phyloP scores from a whole-genome alignment of 2,888 invertebrate genomes.

The Drosophila affinis region DNA sequence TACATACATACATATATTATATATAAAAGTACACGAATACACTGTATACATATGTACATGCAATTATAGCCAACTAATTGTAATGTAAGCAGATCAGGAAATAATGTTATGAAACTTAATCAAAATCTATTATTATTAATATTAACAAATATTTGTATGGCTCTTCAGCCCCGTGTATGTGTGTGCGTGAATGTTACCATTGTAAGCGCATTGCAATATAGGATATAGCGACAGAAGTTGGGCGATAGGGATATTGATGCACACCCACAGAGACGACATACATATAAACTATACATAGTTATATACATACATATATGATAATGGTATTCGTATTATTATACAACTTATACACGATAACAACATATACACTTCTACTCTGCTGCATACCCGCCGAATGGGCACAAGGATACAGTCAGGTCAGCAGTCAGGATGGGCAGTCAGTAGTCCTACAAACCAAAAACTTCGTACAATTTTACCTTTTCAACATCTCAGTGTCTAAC shows the following conservation, averaged over 20 bases:
- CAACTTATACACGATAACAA: slow-evolving; percentile 37
- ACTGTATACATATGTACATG: slow-evolving; percentile 11
- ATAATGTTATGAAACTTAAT: slow-evolving; percentile 49
- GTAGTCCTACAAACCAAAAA: slow-evolving; percentile 40
- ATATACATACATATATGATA: slow-evolving; percentile 27
- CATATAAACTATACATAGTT: slow-evolving; percentile 31
- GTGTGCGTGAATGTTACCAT: slow-evolving; percentile 24
- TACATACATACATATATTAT: background rate
- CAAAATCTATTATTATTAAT: slow-evolving; percentile 47
- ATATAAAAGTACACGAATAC: slow-evolving; percentile 19
- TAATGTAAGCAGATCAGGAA: slow-evolving; percentile 40
- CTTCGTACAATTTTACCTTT: slow-evolving; percentile 79
- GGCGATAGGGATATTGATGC: slow-evolving; percentile 26
- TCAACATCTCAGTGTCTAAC: slow-evolving; percentile 80
- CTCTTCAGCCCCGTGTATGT: slow-evolving; percentile 25
- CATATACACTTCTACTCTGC: slow-evolving; percentile 41
- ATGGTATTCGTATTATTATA: slow-evolving; percentile 54
- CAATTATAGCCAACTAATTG: slow-evolving; percentile 57
- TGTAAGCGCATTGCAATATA: slow-evolving; percentile 37
- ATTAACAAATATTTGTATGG: slow-evolving; percentile 54
- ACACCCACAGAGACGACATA: slow-evolving; percentile 26
- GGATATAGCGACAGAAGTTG: slow-evolving; percentile 18
- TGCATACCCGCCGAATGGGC: slow-evolving; percentile 35
- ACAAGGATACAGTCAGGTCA: slow-evolving; percentile 1
- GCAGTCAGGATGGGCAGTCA: slow-evolving; percentile 21